Conservation (phyloP, 2,888 invertebrate species). For the Chrysomela aeneicollis region DNA sequence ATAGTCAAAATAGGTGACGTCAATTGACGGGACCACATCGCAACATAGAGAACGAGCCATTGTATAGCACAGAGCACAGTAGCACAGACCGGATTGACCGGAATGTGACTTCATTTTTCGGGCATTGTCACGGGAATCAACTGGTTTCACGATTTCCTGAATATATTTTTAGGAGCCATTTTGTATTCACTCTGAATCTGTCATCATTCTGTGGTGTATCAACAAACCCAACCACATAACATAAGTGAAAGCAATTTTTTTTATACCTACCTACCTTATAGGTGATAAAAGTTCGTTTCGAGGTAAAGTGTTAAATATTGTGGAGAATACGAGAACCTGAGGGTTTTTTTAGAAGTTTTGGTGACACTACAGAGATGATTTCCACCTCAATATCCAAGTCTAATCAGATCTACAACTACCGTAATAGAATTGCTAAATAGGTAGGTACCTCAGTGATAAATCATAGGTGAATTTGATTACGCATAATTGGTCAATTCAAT, state of each 20-base stretch:
- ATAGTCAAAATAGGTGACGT: no score
- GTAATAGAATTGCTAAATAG: background rate
- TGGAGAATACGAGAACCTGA: background rate
- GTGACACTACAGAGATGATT: background rate
- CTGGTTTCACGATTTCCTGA: no score
- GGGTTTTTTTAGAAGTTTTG: background rate
- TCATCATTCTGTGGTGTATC: no score
- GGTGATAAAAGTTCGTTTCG: background rate
- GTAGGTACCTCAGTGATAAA: background rate
- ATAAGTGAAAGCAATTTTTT: conserved; percentile 4
- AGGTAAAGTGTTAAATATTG: background rate
- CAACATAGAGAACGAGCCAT: no score
- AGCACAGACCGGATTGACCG: no score
- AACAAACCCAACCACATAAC: background rate
- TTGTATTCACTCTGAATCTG: no score
- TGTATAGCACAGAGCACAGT: no score
- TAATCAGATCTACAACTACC: background rate
- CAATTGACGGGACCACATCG: no score
- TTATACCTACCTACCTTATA: background rate
- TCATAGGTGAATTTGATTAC: background rate
- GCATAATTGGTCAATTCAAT: conserved; percentile 5
- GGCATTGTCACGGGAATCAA: no score
- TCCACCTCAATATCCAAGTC: background rate
- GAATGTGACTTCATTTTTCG: no score
- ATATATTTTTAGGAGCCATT: no score